Base-by-base conservation (phyloP, 1,140 invertebrate species). In the Drosophila bocqueti region DNA sequence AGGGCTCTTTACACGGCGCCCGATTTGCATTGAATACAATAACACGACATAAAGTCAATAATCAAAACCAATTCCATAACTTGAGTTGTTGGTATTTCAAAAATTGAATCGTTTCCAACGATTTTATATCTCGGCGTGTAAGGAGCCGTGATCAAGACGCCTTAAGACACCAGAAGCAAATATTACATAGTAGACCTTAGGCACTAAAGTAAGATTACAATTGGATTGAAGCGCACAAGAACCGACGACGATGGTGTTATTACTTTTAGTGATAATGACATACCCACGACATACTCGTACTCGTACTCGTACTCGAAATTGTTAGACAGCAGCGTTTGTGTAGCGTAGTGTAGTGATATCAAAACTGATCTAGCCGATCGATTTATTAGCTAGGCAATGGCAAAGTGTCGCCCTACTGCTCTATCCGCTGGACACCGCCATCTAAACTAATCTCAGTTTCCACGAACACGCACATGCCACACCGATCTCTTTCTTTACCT, bases 401-500 rank as follows among this genome's bases (percentile, higher is more conserved):
- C 38, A 62, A 24, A 4, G 31, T 69, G 45, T 38, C 40, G 13
- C 29, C 31, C 26, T 47, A 54, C 34, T 47, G 21, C 26, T 42
- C 52, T 59, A 49, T 71, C 69, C 46, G 26, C 54, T 50, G 45
- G 52, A 29, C n/a, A 60, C 36, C 21, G 69, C 16, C 47, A 42
- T 42, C 24, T 24, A 26, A 45, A 47, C 45, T 67, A 71, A 46
- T 66, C 76, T 76, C 65, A 76, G 65, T 66, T 52, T 61, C 66
- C 76, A 60, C 72, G 73, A 59, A 66, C 72, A 60, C 52, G 58
- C 29, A 60, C 69, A 73, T 60, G 43, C 71, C 68, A 74, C 61
- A 75, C 79, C 66, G 49, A 78, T 78, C 83, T 85, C 82, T 85
- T 87, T 87, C 84, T 84, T 87, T 78, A 87, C 84, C 84, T 89